Evolutionary conservation across 2,888 invertebrate species (phyloP), one percentile per base, ranked within the genome.

Genomic region (Polymixis lichenea): DNA sequence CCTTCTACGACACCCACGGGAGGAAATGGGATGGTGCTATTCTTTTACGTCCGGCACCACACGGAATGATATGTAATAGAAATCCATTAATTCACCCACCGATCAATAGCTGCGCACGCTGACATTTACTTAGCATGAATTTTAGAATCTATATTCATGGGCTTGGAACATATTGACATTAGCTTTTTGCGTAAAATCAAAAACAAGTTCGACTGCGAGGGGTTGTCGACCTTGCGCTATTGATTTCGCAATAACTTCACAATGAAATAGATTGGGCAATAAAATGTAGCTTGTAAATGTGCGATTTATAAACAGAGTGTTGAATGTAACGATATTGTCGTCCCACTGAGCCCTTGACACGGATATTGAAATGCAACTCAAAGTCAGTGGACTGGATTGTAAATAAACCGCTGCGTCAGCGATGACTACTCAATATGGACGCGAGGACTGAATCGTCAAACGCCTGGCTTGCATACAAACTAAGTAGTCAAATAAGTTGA

Each of bases 301-400:
- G 75, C 70, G 74, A 85, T 87, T 84, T 78, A 86, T 78, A 80
- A 81, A 74, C 82, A 56, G 75, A 77, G 69, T 75, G 71, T 80
- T 74, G 75, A 72, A 78, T 83, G 68, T 82, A 81, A 80, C 71
- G 77, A 86, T 82, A 83, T 80, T 85, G 78, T 86, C 82, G 84
- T 86, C 86, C 84, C 82, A 83, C 75, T 78, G 69, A 88, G 86
- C 83, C 93, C 93, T 94, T 93, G 93, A 90, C 93, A 93, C 87
- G 87, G 89, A 89, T 92, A 92, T 90, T 90, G 87, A 90, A 91
- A 90, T 90, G 89, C 89, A 88, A 85, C 87, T 91, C 91, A 92
- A 92, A 92, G 93, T 90, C 92, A 91, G 86, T 83, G 87, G 86
- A 89, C 91, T 87, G 89, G 90, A 90, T 90, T 88, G 87, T 87